Conservation (phyloP, 2,888 invertebrate species). For the Eupithecia tripunctaria region DNA sequence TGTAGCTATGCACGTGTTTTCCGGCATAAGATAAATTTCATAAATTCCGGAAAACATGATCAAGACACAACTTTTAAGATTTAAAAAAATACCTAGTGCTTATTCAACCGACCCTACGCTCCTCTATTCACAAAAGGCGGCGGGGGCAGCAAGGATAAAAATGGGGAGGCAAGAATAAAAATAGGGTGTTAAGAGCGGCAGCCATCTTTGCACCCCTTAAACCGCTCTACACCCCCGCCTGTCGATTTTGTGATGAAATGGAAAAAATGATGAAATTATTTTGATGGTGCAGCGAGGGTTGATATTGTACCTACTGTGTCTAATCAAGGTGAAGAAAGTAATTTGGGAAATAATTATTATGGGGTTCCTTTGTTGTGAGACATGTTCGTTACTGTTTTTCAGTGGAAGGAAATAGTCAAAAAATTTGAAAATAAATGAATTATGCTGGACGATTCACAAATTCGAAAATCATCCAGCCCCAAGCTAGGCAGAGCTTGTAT, state of each 20-base stretch:
- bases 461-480: too few relatives aligned
- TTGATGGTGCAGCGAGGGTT: constrained; percentile 25
- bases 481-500: too few relatives aligned
- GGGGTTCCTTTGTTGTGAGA: constrained; percentile 2
- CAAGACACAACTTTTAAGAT: background rate
- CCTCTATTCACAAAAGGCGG: constrained; percentile 41
- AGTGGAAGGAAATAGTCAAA: background rate
- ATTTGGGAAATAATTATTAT: constrained; percentile 17
- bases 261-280: constrained; percentile 55
- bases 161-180: constrained; percentile 75
- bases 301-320: background rate
- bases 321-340: constrained; percentile 17
- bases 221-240: constrained; percentile 49
- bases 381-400: background rate
- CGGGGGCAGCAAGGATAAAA: constrained; percentile 70
- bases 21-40: too few relatives aligned
- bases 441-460: too few relatives aligned
- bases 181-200: constrained; percentile 76
- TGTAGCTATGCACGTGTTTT: too few relatives aligned
- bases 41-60: too few relatives aligned
- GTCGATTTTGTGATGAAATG: constrained; percentile 58
- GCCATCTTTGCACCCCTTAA: constrained; percentile 67
- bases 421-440: background rate
- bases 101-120: background rate
- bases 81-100: background rate